These are phyloP conservation scores for Cordilura impudica DNA, from an alignment of 2,888 invertebrate species.

Conservation along the genomic window DNA sequence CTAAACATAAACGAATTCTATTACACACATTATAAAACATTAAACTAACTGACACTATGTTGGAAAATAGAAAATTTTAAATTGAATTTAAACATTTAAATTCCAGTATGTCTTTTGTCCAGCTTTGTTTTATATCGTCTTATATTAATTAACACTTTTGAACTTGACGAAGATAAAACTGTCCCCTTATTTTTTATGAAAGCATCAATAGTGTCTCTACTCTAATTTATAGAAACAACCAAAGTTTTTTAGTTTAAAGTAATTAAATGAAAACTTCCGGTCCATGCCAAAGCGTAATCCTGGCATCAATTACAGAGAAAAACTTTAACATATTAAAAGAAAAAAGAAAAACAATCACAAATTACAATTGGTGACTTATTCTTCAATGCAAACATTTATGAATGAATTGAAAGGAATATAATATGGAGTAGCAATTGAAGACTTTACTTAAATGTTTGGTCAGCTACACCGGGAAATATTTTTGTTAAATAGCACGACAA, in stretches of 20 bases:
- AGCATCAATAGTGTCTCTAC: conserved; percentile 18
- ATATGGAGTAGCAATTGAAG: neutral
- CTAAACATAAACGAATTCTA: neutral
- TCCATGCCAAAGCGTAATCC: conserved; percentile 53
- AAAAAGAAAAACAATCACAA: conserved; percentile 41
- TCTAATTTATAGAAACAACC: conserved; percentile 60
- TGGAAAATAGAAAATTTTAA: neutral
- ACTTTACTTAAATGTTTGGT: neutral
- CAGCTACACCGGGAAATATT: neutral
- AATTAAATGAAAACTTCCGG: conserved; percentile 75
- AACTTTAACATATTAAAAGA: conserved; percentile 12
- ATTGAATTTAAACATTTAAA: conserved; percentile 16
- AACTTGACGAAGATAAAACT: conserved; percentile 28
- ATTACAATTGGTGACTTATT: conserved; percentile 37
- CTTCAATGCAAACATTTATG: conserved; percentile 41
- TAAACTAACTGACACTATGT: neutral
- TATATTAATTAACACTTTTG: conserved; percentile 64
- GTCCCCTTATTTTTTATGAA: neutral
- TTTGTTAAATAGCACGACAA: too few relatives aligned
- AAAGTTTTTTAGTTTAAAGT: conserved; percentile 59
- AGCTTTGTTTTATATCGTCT: too few relatives aligned
- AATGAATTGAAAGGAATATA: conserved; percentile 46
- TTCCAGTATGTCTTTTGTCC: conserved; percentile 19
- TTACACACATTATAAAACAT: conserved; percentile 2
- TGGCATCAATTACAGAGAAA: conserved; percentile 53